Percentiles rank a stretch among this genome's conserved stretches.
These are phyloP conservation scores for Eulemur albifrons DNA, from an alignment of 2,797 vertebrate genomes.

Conservation along the genomic window DNA sequence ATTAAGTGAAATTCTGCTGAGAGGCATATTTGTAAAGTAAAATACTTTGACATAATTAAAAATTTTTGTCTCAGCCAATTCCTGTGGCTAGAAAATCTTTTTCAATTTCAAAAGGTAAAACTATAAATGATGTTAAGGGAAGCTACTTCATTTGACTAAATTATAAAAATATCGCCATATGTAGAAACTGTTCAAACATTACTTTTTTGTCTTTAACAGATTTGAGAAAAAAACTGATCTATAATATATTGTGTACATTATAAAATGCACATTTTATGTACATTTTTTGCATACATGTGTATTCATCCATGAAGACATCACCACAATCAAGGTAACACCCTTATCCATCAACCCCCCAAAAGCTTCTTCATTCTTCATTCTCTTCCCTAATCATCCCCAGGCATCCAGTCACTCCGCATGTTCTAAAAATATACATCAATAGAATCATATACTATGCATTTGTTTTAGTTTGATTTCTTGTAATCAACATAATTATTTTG, in stretches of 20 bases:
- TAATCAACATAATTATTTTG: neutral
- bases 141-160: constrained; percentile 12
- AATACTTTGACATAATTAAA: neutral
- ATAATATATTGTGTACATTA: neutral
- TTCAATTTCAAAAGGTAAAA: constrained; percentile 5
- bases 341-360: neutral
- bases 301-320: neutral
- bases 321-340: neutral
- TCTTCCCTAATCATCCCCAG: neutral
- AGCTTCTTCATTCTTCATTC: neutral
- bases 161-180: neutral
- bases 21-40: neutral
- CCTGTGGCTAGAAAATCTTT: neutral
- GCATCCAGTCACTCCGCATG: neutral
- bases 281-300: neutral
- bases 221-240: neutral
- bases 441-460: neutral
- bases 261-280: neutral
- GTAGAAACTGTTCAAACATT: neutral
- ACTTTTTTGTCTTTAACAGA: neutral
- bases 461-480: neutral
- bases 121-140: neutral
- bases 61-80: neutral
- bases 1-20: constrained; percentile 15
- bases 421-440: neutral